Base-by-base conservation (phyloP, 1,140 invertebrate genomes). In the Ceratina australensis region DNA sequence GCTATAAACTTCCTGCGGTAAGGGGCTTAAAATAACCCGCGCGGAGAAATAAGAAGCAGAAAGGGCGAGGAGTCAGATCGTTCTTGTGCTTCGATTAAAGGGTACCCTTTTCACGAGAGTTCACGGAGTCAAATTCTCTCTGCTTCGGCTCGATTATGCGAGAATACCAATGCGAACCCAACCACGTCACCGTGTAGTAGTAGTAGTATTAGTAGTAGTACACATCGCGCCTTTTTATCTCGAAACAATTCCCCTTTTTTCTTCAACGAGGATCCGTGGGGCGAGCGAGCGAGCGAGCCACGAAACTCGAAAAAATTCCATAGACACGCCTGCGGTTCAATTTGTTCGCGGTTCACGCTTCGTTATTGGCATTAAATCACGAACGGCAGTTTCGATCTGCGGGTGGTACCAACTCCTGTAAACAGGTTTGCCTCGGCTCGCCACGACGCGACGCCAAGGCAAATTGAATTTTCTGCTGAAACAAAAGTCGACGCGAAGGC, bases 301-400 rank as follows among this genome's bases (percentile, higher is more conserved):
- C 65, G 74, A 76, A 60, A 69, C 42, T 26, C 60, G 57, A 82
- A 82, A 82, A 82, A 83, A 83, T 82, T 18, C 64, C 75, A 68
- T 26, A 72, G 66, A 75, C 33, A 74, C 65, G 76, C 77, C 82
- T 71, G 76, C 80, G 65, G 76, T 74, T 79, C 80, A 81, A 83
- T 83, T 83, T 72, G 82, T 82, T 83, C 76, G 80, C 77, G 78
- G 72, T 84, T 84, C 82, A 80, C 82, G 82, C 82, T 84, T 84
- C 82, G 82, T 84, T 84, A 83, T 84, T 83, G 81, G 67, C 81
- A 80, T 80, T 83, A 84, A 84, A 84, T 84, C 77, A 84, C 72
- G 76, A 79, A 84, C 82, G 81, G 72, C 82, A 76, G 66, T 83
- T 61, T 68, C 67, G 82, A 83, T 72, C 82, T 57, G 81, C 81